phyloP scores from a whole-genome alignment of 2,888 invertebrate genomes.

The Tinea trinotella region DNA sequence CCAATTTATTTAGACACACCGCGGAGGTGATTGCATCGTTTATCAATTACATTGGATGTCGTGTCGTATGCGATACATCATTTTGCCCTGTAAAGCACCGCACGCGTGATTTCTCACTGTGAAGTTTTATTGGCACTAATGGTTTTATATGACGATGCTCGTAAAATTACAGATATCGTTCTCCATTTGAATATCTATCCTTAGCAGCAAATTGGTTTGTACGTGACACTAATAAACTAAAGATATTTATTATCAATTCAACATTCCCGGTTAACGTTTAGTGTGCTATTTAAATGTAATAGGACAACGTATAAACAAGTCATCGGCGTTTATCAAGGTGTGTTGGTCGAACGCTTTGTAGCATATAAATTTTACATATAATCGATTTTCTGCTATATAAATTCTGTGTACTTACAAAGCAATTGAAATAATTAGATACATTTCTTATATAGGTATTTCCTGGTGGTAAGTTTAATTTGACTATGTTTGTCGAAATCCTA shows the following conservation, averaged over 20 bases:
- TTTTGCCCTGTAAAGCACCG: conserved; percentile 37
- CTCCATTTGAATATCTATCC: conserved; percentile 22
- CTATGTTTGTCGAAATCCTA: conserved; percentile 17
- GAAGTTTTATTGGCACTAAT: conserved; percentile 49
- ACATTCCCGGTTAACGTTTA: not conserved
- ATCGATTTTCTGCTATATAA: not conserved
- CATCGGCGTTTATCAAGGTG: not conserved
- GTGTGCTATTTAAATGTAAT: not conserved
- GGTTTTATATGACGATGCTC: conserved; percentile 40
- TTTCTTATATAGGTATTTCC: not conserved
- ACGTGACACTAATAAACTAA: conserved; percentile 19
- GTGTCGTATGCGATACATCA: conserved; percentile 31
- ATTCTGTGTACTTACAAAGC: no score
- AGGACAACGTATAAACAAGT: not conserved
- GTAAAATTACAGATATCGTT: conserved; percentile 43
- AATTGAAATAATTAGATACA: no score
- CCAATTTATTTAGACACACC: conserved; percentile 9
- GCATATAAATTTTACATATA: not conserved
- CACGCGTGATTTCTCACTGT: conserved; percentile 30
- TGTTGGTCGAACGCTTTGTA: no score
- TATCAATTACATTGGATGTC: conserved; percentile 8
- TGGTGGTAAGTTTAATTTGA: not conserved
- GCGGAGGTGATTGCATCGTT: conserved; percentile 17
- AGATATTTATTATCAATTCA: conserved; percentile 9
- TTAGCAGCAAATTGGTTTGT: conserved; percentile 11